Percentiles rank a stretch among this genome's conserved stretches.
phyloP scores from a whole-genome alignment of 2,113 vertebrate species.

The Regulus satrapa region DNA sequence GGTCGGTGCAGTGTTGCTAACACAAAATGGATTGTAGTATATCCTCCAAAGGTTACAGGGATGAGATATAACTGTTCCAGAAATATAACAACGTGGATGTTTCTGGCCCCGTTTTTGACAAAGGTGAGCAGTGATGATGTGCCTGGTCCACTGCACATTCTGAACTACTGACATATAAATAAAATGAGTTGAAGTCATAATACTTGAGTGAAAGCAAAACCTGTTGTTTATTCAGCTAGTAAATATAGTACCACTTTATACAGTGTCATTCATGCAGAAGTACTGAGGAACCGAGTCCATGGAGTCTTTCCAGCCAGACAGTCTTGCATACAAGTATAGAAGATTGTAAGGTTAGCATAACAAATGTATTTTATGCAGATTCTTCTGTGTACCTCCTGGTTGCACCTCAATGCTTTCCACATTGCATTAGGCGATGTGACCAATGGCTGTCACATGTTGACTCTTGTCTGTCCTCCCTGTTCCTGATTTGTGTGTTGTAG shows the following conservation, averaged over 20 bases:
- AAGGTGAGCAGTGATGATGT: slow-evolving; percentile 54
- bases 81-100: neutral
- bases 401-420: neutral
- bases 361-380: neutral
- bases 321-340: neutral
- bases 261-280: slow-evolving; percentile 41
- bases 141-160: slow-evolving; percentile 42
- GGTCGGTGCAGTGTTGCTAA: neutral
- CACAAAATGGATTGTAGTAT: slow-evolving; percentile 30
- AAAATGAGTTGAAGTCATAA: slow-evolving; percentile 50
- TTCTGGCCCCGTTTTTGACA: slow-evolving; percentile 34
- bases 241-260: slow-evolving; percentile 32
- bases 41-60: slow-evolving; percentile 37
- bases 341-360: neutral
- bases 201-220: slow-evolving; percentile 55
- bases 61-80: slow-evolving; percentile 28
- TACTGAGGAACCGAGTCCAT: neutral
- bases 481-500: neutral
- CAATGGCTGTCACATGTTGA: neutral
- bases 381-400: neutral
- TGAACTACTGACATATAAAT: slow-evolving; percentile 55
- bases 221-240: slow-evolving; percentile 58
- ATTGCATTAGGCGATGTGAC: neutral
- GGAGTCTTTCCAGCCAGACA: neutral
- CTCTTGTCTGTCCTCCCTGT: neutral